Base-by-base conservation (phyloP, 1,140 invertebrate species). In the Euwallacea similis region DNA sequence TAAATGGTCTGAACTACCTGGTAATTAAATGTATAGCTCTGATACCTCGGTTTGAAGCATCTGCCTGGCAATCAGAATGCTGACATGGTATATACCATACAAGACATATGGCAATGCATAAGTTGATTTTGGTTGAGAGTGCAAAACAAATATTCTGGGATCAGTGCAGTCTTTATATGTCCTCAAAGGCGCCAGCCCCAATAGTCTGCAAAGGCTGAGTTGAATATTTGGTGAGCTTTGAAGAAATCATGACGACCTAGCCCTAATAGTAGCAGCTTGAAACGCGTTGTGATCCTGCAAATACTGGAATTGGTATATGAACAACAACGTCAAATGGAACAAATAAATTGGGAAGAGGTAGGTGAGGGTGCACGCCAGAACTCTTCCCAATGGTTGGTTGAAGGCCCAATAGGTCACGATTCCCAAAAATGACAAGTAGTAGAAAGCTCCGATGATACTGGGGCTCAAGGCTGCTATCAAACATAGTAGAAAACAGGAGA, bases 151-250 rank as follows among this genome's bases (percentile, higher is more conserved):
- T 15, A 46, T 7, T 47, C 61, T 63, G n/a, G 61, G 61, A 47
- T 63, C 61, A 46, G 7, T 15, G 16, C 61, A 63, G 11, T 63
- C 44, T 16, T 63, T 47, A n/a, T 63, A 63, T 2, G 61, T 63
- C 21, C 13, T 63, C 41, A 63, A 13, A 6, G 42, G 7, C 2
- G 10, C 43, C 61, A 63, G 16, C 10, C 7, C 21, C n/a, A 63
- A 47, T 11, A 63, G 16, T 6, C 61, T 63, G 13, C 7, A 46
- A 47, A 41, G 16, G 9, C 2, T 11, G 33, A 44, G 2, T 7
- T 43, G 8, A 4, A 41, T 9, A 41, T 16, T 61, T 61, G 11
- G 11, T 61, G 9, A 41, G 0, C 6, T 41, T 42, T 43, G 21
- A 33, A 2, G 7, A 42, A 11, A 61, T 1, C 3, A 11, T 42